A percentile compares a stretch with the other conserved stretches of the same genome.
Conservation (phyloP, 1,140 invertebrate species). For the Platorchestia sp. region DNA sequence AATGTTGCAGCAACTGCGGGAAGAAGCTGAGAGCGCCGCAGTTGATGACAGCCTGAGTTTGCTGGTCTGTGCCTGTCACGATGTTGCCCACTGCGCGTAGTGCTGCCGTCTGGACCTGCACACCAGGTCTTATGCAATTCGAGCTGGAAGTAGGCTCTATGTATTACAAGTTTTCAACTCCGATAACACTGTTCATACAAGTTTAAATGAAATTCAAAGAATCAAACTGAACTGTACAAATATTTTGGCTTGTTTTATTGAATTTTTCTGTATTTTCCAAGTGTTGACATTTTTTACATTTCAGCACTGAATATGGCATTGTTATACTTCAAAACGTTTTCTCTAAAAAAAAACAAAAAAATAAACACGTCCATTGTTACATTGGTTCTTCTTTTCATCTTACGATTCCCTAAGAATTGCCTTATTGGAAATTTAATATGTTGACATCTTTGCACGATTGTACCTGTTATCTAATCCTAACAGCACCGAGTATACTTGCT, state of each 20-base stretch:
- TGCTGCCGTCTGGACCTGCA: slow-evolving; percentile 90
- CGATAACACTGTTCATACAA: background rate
- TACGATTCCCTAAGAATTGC: no score
- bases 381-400: no score
- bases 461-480: no score
- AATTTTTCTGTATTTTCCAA: no score
- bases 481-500: no score
- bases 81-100: slow-evolving; percentile 98
- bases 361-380: no score
- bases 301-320: no score
- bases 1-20: slow-evolving; percentile 88
- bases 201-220: background rate
- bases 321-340: no score
- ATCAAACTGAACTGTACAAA: background rate
- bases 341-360: no score
- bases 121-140: background rate
- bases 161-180: background rate
- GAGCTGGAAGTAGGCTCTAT: background rate
- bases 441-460: no score
- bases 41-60: slow-evolving; percentile 95
- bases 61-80: slow-evolving; percentile 98
- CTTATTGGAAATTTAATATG: no score
- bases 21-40: slow-evolving; percentile 94
- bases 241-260: background rate
- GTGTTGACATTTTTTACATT: no score